These are phyloP conservation scores for Lepidonotus clava DNA, from an alignment of 2,888 invertebrate genomes.

Conservation along the genomic window DNA sequence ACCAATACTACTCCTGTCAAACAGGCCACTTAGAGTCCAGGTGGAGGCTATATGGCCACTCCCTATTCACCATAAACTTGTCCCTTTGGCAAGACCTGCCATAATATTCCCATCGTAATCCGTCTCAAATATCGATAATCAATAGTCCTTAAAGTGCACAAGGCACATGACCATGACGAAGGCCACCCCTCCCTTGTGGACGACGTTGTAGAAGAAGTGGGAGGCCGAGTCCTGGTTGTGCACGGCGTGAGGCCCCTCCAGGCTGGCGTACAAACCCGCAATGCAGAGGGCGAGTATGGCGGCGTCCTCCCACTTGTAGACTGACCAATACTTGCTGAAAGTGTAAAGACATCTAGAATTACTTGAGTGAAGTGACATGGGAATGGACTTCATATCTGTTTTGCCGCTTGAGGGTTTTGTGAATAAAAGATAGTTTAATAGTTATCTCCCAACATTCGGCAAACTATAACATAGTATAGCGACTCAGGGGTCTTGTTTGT, in stretches of 20 bases:
- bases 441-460: too few relatives aligned
- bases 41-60: too few relatives aligned
- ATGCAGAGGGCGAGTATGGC: conserved; percentile 68
- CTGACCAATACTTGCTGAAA: conserved; percentile 69
- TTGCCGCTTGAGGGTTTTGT: too few relatives aligned
- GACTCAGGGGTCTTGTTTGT: too few relatives aligned
- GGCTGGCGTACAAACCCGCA: conserved; percentile 67
- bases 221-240: conserved; percentile 68
- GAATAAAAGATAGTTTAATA: too few relatives aligned
- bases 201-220: conserved; percentile 69
- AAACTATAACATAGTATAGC: too few relatives aligned
- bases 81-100: too few relatives aligned
- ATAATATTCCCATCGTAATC: too few relatives aligned
- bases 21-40: too few relatives aligned
- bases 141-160: conserved; percentile 67
- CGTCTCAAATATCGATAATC: too few relatives aligned
- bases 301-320: conserved; percentile 70
- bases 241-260: conserved; percentile 72
- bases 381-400: background rate
- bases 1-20: too few relatives aligned
- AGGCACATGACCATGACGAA: conserved; percentile 72
- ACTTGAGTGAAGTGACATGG: background rate
- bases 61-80: too few relatives aligned
- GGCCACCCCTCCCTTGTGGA: conserved; percentile 71
- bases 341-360: conserved; percentile 2